Conservation (phyloP, 2,797 vertebrate genomes). For the Nothura maculosa region DNA sequence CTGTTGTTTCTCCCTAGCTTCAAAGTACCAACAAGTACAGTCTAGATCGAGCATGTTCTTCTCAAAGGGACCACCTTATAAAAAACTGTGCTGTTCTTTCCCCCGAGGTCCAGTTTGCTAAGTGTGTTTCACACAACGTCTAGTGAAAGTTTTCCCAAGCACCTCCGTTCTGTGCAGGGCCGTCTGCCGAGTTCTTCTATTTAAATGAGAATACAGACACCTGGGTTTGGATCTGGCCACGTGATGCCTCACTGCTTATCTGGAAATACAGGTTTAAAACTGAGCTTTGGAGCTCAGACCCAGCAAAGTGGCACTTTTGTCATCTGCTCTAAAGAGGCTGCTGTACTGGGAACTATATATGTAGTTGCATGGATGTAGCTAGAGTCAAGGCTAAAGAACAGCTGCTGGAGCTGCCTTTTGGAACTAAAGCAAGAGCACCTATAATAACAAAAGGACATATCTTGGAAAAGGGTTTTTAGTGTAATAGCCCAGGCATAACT, state of each 20-base stretch:
- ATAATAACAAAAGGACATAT: neutral
- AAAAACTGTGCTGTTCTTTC: neutral
- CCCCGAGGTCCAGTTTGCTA: neutral
- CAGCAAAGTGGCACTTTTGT: neutral
- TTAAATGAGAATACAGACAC: neutral
- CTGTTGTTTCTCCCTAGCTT: constrained; percentile 34
- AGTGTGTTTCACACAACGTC: neutral
- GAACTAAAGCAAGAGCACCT: neutral
- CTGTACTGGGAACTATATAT: neutral
- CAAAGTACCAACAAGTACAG: neutral
- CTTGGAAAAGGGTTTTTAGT: neutral
- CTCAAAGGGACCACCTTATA: constrained; percentile 15
- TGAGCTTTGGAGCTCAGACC: neutral
- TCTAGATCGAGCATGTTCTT: constrained; percentile 3
- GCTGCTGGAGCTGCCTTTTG: neutral
- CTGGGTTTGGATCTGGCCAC: neutral
- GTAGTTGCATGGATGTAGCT: neutral
- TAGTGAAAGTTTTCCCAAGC: neutral
- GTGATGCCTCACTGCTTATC: neutral
- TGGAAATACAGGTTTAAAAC: constrained; percentile 4
- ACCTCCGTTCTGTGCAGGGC: neutral
- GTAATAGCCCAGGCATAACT: neutral
- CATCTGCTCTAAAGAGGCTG: neutral
- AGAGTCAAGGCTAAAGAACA: neutral
- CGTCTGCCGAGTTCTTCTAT: neutral